Evolutionary conservation across 2,888 invertebrate species (phyloP), one percentile per base, ranked within the genome.

Genomic region (Stenurella melanura): DNA sequence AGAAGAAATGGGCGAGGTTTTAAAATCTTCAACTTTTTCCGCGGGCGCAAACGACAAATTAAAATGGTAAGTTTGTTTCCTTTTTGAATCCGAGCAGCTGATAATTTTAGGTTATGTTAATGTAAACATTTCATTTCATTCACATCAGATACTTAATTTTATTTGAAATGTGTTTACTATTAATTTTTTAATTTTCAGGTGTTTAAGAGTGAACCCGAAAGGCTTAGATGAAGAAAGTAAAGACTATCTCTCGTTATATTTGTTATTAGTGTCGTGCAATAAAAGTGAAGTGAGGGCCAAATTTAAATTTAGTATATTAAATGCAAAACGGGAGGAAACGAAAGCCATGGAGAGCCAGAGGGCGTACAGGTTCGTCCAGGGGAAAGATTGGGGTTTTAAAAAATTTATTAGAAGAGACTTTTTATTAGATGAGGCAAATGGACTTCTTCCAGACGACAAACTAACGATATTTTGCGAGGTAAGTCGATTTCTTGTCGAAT

Each of bases 331-430:
- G 87, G 99, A 99, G 93, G 99, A 99, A 92, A 99, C 99, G 88
- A 99, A 99, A 93, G 99, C 99, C 86, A 99, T 99, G 99, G 99
- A 98, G 90, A 94, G 94, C 90, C 94, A 94, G 89, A 91, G 99
- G 89, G 99, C 99, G 82, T 99, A 99, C 91, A 94, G 99, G 92
- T 99, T 99, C 91, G 99, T 99, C 80, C 99, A 99, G 92, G 99
- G 99, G 86, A 99, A 99, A 91, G 99, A 99, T 92, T 99, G 99
- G 99, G 99, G 99, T 77, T 99, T 99, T 92, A 99, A 99, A 92
- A 99, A 99, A 91, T 99, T 99, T 90, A 99, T 99, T 83, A 93
- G 99, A 88, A 93, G 99, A 91, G 99, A 99, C 91, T 99, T 99
- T 91, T 93, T 99, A 81, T 92, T 99, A 90, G 99, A 99, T 90